Base-by-base conservation (phyloP, 2,113 vertebrate genomes). In the Indicator indicator region DNA sequence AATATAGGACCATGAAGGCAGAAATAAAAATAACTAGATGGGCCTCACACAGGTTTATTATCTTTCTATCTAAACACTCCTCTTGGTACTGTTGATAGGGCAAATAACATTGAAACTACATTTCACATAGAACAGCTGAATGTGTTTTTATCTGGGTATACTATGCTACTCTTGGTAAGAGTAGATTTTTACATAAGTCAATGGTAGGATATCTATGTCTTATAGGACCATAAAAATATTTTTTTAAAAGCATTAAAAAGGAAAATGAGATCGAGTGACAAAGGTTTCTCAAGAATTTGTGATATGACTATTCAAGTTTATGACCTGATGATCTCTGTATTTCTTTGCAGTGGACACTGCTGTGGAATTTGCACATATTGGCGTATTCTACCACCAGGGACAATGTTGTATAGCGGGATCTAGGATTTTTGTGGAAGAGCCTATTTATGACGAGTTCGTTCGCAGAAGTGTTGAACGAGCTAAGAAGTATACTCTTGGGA, bases 401-500 rank as follows among this genome's bases (percentile, higher is more conserved):
- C 99, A 99, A 27, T 99, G 98, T 20, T 99, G 99, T 40, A 95
- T 98, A 92, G 98, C 99, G 42, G 98, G 98, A 69, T 99, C 98
- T 80, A 98, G 99, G 60, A 98, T 99, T 94, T 99, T 99, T 95
- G 99, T 99, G 70, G 98, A 99, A 94, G 99, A 99, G 74, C 91
- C 98, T 2, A 97, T 99, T 93, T 99, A 99, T 3, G 97, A 99
- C 5, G 98, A 98, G 79, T 99, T 99, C 97, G 98, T 99, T 76
- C 95, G 88, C 12, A 97, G 96, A 38, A 99, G 98, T 64, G 96
- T 98, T 74, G 98, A 98, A 44, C 94, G 96, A 69, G 98, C 98
- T 83, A 98, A 97, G 88, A 98, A 98, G 72, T 98, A 98, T 28
- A 96, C 97, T 30, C 97, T 99, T 82, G 99, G 99, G 76, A 97